These are phyloP conservation scores for Cichladusa arquata DNA, from an alignment of 2,113 vertebrate species.

Conservation along the genomic window DNA sequence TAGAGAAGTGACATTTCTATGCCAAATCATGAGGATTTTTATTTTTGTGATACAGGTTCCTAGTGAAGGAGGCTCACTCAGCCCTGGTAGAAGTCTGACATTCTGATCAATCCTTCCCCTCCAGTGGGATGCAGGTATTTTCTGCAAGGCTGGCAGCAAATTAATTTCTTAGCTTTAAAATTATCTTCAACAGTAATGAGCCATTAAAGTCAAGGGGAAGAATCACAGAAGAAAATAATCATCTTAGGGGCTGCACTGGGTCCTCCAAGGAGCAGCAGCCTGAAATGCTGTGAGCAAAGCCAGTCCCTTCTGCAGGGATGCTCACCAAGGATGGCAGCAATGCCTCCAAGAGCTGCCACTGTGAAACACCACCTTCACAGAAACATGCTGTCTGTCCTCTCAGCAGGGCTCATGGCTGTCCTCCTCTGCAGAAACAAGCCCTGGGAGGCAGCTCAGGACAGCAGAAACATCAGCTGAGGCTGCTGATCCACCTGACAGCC, in stretches of 20 bases:
- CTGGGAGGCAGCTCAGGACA: background rate
- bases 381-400: background rate
- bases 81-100: background rate
- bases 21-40: background rate
- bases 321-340: fast-evolving
- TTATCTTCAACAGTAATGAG: background rate
- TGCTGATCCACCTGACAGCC: background rate
- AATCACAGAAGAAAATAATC: background rate
- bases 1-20: background rate
- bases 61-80: background rate
- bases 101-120: background rate
- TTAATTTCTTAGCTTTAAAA: background rate
- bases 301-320: background rate
- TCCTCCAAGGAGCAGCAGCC: background rate
- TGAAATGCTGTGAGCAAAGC: background rate
- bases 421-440: background rate
- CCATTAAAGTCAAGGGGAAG: background rate
- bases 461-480: background rate
- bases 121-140: background rate
- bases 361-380: background rate
- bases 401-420: background rate
- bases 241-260: background rate
- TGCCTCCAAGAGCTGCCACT: background rate
- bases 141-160: background rate
- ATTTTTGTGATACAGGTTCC: background rate